Evolutionary conservation across 1,140 invertebrate genomes (phyloP).

Genomic region (Oreohelix idahoensis): DNA sequence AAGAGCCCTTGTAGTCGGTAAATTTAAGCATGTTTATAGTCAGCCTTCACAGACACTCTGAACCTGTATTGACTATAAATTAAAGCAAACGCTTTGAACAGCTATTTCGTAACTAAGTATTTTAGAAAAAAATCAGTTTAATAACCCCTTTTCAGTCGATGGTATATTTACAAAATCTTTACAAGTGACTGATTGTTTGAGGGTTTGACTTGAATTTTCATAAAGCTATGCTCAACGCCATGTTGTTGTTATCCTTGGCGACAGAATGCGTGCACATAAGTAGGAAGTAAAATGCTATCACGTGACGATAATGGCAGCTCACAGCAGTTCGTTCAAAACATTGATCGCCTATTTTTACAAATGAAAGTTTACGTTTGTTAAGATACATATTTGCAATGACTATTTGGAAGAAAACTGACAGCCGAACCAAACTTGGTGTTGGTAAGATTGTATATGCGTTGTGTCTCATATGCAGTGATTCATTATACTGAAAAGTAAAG

Average conservation of each 20-base stretch:
- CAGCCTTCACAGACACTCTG: too few species aligned
- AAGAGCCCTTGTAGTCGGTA: too few species aligned
- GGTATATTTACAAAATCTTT: too few species aligned
- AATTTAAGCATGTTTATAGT: too few species aligned
- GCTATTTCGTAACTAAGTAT: too few species aligned
- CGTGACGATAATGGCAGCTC: conserved; percentile 55
- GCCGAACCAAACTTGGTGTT: conserved; percentile 58
- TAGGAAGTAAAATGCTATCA: conserved; percentile 41
- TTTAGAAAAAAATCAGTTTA: too few species aligned
- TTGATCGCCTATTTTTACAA: not conserved
- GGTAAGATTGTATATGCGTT: conserved; percentile 46
- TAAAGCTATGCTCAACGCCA: not conserved
- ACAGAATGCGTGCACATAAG: conserved; percentile 36
- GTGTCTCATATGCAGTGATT: not conserved
- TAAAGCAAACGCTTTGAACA: too few species aligned
- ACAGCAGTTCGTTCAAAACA: conserved; percentile 14
- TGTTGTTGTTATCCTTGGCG: conserved; percentile 35
- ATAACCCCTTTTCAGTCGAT: too few species aligned
- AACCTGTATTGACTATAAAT: too few species aligned
- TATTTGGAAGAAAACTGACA: conserved; percentile 56
- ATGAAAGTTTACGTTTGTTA: not conserved
- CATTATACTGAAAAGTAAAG: not conserved
- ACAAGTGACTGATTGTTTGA: too few species aligned
- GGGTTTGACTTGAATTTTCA: too few species aligned
- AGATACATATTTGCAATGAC: conserved; percentile 42